phyloP scores from a whole-genome alignment of 1,140 invertebrate genomes.

The Melitaea cinxia region DNA sequence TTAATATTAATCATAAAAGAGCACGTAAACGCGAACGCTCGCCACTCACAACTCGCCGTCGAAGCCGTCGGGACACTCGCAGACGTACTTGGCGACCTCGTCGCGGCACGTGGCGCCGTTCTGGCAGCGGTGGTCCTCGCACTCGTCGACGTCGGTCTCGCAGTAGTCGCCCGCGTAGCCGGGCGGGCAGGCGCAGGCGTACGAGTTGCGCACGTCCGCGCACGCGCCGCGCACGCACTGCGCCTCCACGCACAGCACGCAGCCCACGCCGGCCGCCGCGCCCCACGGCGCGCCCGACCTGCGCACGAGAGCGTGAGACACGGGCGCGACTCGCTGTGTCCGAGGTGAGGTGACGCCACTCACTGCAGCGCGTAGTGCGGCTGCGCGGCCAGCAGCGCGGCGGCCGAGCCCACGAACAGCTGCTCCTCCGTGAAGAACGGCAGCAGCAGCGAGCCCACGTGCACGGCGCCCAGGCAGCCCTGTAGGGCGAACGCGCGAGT shows the following conservation, averaged over 20 bases:
- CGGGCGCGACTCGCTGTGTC: not conserved
- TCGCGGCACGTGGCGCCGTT: conserved; percentile 41
- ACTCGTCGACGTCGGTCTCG: conserved; percentile 62
- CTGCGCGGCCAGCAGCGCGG: conserved; percentile 65
- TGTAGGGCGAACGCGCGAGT: conserved; percentile 57
- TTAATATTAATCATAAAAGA: too few relatives aligned
- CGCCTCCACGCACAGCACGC: conserved; percentile 91
- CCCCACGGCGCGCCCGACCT: conserved; percentile 61
- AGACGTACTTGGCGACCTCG: conserved; percentile 84
- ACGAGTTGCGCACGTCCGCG: conserved; percentile 87
- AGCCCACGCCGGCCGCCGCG: conserved; percentile 81
- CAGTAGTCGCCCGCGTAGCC: conserved; percentile 92
- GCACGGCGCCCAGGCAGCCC: conserved; percentile 95
- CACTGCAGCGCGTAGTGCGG: conserved; percentile 82
- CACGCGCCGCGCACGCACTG: conserved; percentile 95
- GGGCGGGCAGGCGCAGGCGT: conserved; percentile 90
- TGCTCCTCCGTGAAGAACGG: conserved; percentile 92
- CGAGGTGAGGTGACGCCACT: conserved; percentile 10
- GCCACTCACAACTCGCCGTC: conserved; percentile 29
- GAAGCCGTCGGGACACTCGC: conserved; percentile 86
- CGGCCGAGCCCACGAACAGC: conserved; percentile 84
- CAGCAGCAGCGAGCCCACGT: conserved; percentile 91
- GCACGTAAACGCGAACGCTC: too few relatives aligned
- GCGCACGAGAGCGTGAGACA: not conserved
- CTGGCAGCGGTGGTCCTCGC: conserved; percentile 30